These are phyloP conservation scores for Todiramphus saurophagus DNA, from an alignment of 2,113 vertebrate species.

Conservation along the genomic window DNA sequence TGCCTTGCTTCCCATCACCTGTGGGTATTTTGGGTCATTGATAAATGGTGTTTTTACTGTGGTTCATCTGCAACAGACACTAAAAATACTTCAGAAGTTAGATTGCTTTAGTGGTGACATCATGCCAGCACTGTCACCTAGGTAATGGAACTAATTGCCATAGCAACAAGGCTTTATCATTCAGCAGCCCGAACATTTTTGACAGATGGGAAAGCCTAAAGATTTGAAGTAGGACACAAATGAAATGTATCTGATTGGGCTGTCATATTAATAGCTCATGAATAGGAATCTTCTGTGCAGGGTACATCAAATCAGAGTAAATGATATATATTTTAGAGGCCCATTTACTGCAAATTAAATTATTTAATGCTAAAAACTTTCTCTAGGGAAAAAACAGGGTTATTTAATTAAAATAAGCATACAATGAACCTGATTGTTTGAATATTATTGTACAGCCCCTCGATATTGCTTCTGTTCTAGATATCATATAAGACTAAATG, in stretches of 20 bases:
- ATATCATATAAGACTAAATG: not conserved
- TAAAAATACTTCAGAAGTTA: slow-evolving; percentile 68
- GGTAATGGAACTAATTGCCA: slow-evolving; percentile 79
- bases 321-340: not conserved
- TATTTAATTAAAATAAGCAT: slow-evolving; percentile 52
- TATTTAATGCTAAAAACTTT: not conserved
- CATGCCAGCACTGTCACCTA: slow-evolving; percentile 75
- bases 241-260: slow-evolving; percentile 34
- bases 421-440: slow-evolving; percentile 30
- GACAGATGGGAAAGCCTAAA: slow-evolving; percentile 70
- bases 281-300: slow-evolving; percentile 30
- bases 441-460: not conserved
- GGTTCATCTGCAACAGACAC: slow-evolving; percentile 29
- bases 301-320: not conserved
- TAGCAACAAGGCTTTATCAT: slow-evolving; percentile 77
- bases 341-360: slow-evolving; percentile 29
- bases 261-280: slow-evolving; percentile 39
- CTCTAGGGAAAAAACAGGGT: not conserved
- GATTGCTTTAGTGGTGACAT: slow-evolving; percentile 69
- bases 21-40: not conserved
- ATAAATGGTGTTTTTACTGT: not conserved
- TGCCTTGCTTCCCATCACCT: not conserved
- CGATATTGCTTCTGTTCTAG: not conserved
- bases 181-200: slow-evolving; percentile 55
- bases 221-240: slow-evolving; percentile 65